phyloP scores from a whole-genome alignment of 1,140 invertebrate species.

The Magallana ariakensis region DNA sequence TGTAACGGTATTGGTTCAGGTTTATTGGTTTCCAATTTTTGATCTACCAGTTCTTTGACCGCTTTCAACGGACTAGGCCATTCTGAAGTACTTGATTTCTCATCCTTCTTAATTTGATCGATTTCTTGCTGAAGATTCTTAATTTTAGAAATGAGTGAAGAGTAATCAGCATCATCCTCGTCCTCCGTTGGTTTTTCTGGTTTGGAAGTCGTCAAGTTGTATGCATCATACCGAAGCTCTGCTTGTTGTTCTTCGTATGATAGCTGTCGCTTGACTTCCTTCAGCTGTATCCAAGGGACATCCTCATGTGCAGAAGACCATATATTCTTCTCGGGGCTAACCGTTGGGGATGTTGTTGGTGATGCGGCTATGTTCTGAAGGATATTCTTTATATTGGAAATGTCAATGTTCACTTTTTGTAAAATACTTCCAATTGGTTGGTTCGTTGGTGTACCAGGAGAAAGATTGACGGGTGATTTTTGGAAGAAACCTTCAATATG shows the following conservation, averaged over 20 bases:
- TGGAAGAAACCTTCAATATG: conserved; percentile 16
- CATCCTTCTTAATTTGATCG: conserved; percentile 40
- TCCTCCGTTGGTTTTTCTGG: not conserved
- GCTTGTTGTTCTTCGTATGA: conserved; percentile 29
- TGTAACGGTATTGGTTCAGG: not conserved
- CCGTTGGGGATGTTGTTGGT: conserved; percentile 24
- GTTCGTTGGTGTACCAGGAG: conserved; percentile 1
- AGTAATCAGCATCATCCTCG: conserved; percentile 9
- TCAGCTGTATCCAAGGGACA: conserved; percentile 22
- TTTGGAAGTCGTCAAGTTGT: not conserved
- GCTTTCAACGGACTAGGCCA: conserved; percentile 40
- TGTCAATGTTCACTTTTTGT: conserved; percentile 44
- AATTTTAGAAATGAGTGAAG: conserved; percentile 23
- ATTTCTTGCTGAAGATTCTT: conserved; percentile 40
- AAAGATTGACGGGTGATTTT: not conserved
- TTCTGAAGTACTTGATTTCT: not conserved
- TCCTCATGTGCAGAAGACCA: conserved; percentile 22
- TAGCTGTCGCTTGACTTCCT: conserved; percentile 2
- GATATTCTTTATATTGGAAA: conserved; percentile 45
- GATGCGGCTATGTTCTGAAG: conserved; percentile 43
- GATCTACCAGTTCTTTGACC: conserved; percentile 2
- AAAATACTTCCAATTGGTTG: conserved; percentile 39
- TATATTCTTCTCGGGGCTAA: conserved; percentile 13
- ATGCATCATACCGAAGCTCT: conserved; percentile 30
- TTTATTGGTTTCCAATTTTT: not conserved